Evolutionary conservation across 2,888 invertebrate species (phyloP), one percentile per base, ranked within the genome.

Genomic region (Chloroclystis v-ata): DNA sequence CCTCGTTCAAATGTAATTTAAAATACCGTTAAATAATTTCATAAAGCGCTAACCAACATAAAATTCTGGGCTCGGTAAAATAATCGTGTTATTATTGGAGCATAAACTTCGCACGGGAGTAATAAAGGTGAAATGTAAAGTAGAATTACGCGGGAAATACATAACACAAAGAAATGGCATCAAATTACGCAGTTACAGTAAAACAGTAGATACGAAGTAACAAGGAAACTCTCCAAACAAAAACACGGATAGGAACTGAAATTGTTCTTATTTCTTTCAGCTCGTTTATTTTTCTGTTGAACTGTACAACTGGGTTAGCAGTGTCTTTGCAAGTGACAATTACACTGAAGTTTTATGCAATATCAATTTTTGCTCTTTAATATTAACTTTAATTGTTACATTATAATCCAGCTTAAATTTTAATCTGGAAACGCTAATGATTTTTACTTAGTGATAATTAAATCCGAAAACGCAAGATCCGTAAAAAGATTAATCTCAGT

Each of bases 181-280:
- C 52, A 41, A 56, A 54, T 60, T 58, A 56, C 57, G 28, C 47
- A 50, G 51, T 54, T 54, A 51, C 49, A 40, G 43, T 7, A 38
- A 42, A 38, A 35, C 49, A 38, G 55, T 51, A 43, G 33, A 54
- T 51, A 48, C 48, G 45, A 51, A 52, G 46, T 57, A 47, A 49
- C 12, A 29, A 50, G 43, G 46, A 52, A 54, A 51, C 47, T 47
- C 47, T 53, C 39, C 32, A 52, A 54, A 56, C 49, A 56, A 54
- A 56, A 57, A 60, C 54, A 57, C 42, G 54, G 55, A 56, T 54
- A 50, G 51, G 43, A 33, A 49, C 40, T 38, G 44, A 49, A 49
- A 57, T 56, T 54, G 49, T 56, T 47, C 43, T 46, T 57, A 58
- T 60, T 59, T 52, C 54, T 61, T 59, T 58, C 49, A 46, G 32